Evolutionary conservation across 2,113 vertebrate species (phyloP).

Genomic region (Ia io): DNA sequence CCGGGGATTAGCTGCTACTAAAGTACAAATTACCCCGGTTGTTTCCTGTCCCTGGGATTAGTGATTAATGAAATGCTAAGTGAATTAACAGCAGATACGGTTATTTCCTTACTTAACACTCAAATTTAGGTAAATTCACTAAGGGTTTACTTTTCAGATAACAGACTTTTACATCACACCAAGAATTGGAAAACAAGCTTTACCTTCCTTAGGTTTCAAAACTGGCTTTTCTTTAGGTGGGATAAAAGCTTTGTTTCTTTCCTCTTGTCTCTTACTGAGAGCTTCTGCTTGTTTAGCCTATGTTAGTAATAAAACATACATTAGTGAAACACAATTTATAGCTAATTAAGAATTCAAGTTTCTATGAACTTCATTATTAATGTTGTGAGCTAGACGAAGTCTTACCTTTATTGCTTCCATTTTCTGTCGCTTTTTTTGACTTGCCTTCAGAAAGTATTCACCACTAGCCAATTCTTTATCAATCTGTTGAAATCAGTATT

Average conservation of each 20-base stretch:
- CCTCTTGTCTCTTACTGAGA: constrained; percentile 90
- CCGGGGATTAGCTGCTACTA: neutral
- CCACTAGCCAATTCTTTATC: constrained; percentile 95
- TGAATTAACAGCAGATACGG: neutral
- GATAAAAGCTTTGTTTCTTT: constrained; percentile 96
- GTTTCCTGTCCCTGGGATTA: neutral
- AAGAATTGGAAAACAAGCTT: neutral
- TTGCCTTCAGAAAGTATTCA: constrained; percentile 95
- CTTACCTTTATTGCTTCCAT: constrained; percentile 93
- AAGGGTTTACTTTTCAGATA: neutral
- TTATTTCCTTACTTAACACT: neutral
- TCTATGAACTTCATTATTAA: neutral
- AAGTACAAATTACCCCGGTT: neutral
- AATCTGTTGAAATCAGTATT: constrained; percentile 80
- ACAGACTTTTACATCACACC: neutral
- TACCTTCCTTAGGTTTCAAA: constrained; percentile 89
- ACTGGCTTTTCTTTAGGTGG: constrained; percentile 94
- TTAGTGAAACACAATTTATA: neutral
- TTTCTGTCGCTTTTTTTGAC: constrained; percentile 91
- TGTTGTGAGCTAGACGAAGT: neutral
- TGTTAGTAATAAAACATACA: constrained; percentile 37
- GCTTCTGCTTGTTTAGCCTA: constrained; percentile 94
- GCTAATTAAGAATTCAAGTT: neutral
- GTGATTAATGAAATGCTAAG: constrained; percentile 7
- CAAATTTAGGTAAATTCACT: neutral